phyloP scores from a whole-genome alignment of 2,113 vertebrate species.

The Malurus alboscapulatus region DNA sequence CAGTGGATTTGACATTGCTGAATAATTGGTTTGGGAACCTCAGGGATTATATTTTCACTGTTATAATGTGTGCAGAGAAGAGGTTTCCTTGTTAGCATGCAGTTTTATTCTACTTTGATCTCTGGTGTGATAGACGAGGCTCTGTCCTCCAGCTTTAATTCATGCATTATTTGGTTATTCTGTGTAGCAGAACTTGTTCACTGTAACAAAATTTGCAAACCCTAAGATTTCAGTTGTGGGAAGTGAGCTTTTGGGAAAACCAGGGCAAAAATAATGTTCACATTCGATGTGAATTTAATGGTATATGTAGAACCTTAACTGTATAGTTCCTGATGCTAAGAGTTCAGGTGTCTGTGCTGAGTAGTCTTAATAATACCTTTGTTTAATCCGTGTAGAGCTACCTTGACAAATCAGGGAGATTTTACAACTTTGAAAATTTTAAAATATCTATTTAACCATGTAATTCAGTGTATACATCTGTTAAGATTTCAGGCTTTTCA shows the following conservation, averaged over 20 bases:
- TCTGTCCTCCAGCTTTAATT: neutral
- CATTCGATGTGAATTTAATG: neutral
- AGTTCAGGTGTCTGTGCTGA: neutral
- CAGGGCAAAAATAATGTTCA: neutral
- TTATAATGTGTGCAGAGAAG: neutral
- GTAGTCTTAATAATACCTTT: neutral
- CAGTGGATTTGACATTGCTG: neutral
- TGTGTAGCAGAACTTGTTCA: neutral
- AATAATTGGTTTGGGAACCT: neutral
- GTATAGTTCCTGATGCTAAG: neutral
- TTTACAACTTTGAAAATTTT: neutral
- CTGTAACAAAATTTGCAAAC: neutral
- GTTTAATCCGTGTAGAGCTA: fast-evolving
- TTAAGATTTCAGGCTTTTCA: neutral
- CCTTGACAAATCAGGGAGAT: neutral
- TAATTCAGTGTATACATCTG: neutral
- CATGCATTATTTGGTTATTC: neutral
- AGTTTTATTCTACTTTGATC: neutral
- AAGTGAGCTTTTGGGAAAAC: neutral
- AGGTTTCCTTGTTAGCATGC: neutral
- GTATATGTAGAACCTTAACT: neutral
- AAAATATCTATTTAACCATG: neutral
- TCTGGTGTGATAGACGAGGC: neutral
- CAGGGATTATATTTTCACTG: neutral
- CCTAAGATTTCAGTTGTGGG: neutral